Evolutionary conservation across 2,888 invertebrate genomes (phyloP), one percentile per base, ranked within the genome.

Genomic region (Steinernema carpocapsae): DNA sequence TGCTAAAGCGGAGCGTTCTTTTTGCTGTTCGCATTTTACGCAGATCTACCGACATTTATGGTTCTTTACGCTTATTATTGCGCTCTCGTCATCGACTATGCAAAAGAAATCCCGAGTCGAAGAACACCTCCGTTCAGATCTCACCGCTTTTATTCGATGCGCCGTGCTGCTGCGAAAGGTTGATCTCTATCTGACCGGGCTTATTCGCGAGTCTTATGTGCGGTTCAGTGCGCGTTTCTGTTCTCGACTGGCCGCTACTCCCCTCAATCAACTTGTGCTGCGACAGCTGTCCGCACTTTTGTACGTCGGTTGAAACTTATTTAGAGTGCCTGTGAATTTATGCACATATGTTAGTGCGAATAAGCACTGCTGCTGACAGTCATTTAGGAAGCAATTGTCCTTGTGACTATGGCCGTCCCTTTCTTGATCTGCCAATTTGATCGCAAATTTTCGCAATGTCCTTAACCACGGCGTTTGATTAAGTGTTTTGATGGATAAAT

Each of bases 221-320:
- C 26, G 64, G 26, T 26, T 26, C 64, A 29, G 10, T 64, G 64
- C 64, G 64, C 64, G 32, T 64, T 64, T 26, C 26, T 29, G 32
- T 64, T 64, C 64, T 37, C 64, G 29, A 29, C 64, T 64, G 64
- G 64, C 64, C 64, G 64, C 64, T 32, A 29, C 64, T 19, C 56
- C 19, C 56, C 6, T 48, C 37, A 37, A 37, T 6, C 10, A 3
- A 48, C 48, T 14, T n/a, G 3, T 48, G 3, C 17, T 7, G 17
- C 43, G 48, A 4, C 19, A 14, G n/a, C 19, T 48, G 48, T 48
- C 4, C 48, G n/a, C 17, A 48, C n/a, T 48, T 48, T 48, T 48
- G 48, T 14, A 14, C 48, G 17, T 14, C 2, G 48, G 14, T 14
- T 48, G 43, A 43, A 43, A 48, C 17, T 17, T 48, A 4, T 48